Evolutionary conservation across 1,140 invertebrate genomes (phyloP).

Genomic region (Idris sp.): DNA sequence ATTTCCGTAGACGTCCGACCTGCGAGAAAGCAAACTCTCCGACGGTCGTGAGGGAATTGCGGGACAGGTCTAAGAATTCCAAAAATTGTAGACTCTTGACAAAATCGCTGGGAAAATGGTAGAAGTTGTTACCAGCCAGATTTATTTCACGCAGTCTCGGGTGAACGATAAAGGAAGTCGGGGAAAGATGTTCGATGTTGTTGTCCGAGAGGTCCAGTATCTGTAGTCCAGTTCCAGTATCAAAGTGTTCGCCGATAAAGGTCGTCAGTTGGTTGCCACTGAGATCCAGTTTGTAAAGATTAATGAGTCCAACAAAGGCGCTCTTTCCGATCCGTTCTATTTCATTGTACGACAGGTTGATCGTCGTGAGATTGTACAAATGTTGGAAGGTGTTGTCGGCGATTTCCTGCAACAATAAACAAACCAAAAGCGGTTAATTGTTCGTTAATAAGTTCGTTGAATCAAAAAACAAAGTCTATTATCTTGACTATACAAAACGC

Average conservation of each 20-base stretch:
- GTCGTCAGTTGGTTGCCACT: slow-evolving; percentile 86
- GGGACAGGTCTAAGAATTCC: slow-evolving; percentile 85
- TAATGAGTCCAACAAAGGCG: slow-evolving; percentile 85
- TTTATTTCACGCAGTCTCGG: slow-evolving; percentile 84
- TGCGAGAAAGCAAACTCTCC: slow-evolving; percentile 91
- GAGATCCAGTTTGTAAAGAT: slow-evolving; percentile 86
- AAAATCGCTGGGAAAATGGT: slow-evolving; percentile 89
- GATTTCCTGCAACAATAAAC: slow-evolving; percentile 81
- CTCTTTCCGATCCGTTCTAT: slow-evolving; percentile 87
- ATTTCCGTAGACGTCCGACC: slow-evolving; percentile 83
- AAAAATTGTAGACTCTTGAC: slow-evolving; percentile 86
- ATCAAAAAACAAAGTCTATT: too few relatives aligned
- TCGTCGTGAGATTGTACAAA: slow-evolving; percentile 83
- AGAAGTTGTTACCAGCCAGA: slow-evolving; percentile 86
- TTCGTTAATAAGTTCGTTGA: slow-evolving; percentile 10
- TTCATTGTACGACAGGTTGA: slow-evolving; percentile 87
- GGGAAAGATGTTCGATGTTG: slow-evolving; percentile 84
- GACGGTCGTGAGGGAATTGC: slow-evolving; percentile 86
- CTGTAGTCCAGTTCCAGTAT: slow-evolving; percentile 86
- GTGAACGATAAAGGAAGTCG: slow-evolving; percentile 89
- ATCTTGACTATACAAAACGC: slow-evolving; percentile 23
- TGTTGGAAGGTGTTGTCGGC: slow-evolving; percentile 85
- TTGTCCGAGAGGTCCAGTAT: slow-evolving; percentile 88
- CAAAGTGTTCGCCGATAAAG: slow-evolving; percentile 86
- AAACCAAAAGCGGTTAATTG: slow-evolving; percentile 25